Evolutionary conservation across 2,113 vertebrate species (phyloP).

Genomic region (Leptocoma aspasia): DNA sequence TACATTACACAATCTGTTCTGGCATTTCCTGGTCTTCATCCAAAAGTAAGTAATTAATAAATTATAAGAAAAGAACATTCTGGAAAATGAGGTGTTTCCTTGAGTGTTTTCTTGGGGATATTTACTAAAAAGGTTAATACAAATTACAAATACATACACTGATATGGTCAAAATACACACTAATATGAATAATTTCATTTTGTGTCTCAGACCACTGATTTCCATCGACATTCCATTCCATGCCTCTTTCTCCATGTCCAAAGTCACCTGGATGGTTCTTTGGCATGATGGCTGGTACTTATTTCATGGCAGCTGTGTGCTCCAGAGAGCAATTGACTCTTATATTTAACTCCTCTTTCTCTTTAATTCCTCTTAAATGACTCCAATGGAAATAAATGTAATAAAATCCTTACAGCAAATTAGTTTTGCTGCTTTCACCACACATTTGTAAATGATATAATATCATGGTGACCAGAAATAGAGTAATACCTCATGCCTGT

Average conservation of each 20-base stretch:
- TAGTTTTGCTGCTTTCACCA: neutral
- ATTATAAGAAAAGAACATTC: neutral
- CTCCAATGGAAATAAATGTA: neutral
- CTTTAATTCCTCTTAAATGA: neutral
- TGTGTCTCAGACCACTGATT: neutral
- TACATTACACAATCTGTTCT: neutral
- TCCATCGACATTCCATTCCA: neutral
- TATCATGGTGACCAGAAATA: neutral
- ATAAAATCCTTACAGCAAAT: neutral
- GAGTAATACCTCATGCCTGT: neutral
- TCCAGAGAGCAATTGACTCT: neutral
- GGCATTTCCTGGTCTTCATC: neutral
- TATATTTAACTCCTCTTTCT: neutral
- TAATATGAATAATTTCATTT: neutral
- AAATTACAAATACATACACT: neutral
- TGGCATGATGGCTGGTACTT: neutral
- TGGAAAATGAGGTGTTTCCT: neutral
- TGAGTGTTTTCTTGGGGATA: neutral
- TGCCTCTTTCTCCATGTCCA: neutral
- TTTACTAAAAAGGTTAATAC: neutral
- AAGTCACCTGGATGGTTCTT: neutral
- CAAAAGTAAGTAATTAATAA: neutral
- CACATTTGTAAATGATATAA: neutral
- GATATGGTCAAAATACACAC: neutral
- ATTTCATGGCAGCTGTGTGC: neutral